phyloP scores from a whole-genome alignment of 2,797 vertebrate species.

The Centroberyx gerrardi region DNA sequence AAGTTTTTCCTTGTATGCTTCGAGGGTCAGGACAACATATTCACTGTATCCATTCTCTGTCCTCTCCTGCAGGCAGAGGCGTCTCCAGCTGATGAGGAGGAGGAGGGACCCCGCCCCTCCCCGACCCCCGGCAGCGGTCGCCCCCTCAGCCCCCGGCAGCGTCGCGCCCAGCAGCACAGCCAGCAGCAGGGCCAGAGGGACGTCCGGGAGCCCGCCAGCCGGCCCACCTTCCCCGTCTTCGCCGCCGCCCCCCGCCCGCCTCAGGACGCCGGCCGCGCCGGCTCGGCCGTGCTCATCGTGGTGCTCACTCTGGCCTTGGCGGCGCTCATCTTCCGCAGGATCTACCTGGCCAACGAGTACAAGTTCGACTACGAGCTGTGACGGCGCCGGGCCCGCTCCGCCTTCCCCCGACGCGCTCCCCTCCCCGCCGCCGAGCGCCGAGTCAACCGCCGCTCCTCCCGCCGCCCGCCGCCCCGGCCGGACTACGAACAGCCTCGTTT shows the following conservation, averaged over 20 bases:
- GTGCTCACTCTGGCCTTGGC: conserved; percentile 94
- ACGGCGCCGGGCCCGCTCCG: conserved; percentile 33
- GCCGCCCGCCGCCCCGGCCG: not conserved
- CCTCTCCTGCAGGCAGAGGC: conserved; percentile 55
- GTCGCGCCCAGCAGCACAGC: conserved; percentile 90
- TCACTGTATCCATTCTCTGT: not conserved
- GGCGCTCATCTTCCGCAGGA: conserved; percentile 94
- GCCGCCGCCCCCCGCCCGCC: conserved; percentile 79
- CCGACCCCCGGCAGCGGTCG: conserved; percentile 60
- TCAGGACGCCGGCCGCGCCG: conserved; percentile 85
- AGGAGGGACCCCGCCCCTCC: conserved; percentile 55
- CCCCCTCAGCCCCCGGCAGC: conserved; percentile 91
- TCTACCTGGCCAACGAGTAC: conserved; percentile 95
- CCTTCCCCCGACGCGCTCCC: not conserved
- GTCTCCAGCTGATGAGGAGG: conserved; percentile 39
- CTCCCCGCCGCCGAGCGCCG: not conserved
- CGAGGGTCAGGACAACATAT: no score
- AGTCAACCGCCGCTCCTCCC: conserved; percentile 1
- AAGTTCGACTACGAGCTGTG: conserved; percentile 95
- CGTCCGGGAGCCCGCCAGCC: conserved; percentile 51
- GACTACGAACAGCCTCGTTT: conserved; percentile 30
- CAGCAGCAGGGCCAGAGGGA: conserved; percentile 80
- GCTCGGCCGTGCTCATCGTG: conserved; percentile 91
- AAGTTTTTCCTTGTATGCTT: no score
- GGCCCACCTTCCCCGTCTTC: conserved; percentile 79